phyloP scores from a whole-genome alignment of 2,113 vertebrate genomes.

The Myocastor coypus region DNA sequence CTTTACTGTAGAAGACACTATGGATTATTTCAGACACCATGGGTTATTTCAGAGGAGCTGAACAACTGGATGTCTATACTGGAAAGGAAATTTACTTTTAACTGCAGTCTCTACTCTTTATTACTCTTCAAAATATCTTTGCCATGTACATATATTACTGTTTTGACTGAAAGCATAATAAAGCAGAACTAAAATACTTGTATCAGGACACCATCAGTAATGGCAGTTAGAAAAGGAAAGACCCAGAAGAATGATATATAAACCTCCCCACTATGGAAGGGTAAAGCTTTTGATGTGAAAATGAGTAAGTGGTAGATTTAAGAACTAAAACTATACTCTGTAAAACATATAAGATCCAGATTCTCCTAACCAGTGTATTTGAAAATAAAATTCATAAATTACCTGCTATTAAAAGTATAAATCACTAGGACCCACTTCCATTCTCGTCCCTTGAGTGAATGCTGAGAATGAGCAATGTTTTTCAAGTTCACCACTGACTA shows the following conservation, averaged over 20 bases:
- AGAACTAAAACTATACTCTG: conserved; percentile 18
- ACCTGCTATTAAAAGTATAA: not conserved
- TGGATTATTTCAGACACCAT: not conserved
- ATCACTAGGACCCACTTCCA: not conserved
- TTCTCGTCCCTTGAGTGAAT: not conserved
- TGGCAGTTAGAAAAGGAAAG: not conserved
- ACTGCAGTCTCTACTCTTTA: not conserved
- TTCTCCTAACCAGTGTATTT: conserved; percentile 21
- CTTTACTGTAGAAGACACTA: not conserved
- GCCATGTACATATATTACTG: not conserved
- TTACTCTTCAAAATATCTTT: conserved; percentile 38
- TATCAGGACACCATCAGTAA: not conserved
- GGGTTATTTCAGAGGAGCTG: not conserved
- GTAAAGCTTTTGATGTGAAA: conserved; percentile 8
- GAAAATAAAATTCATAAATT: conserved; percentile 13
- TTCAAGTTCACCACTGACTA: not conserved
- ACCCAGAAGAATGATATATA: not conserved
- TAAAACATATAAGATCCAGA: conserved; percentile 26
- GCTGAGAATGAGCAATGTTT: not conserved
- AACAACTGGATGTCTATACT: not conserved
- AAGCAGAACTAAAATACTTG: conserved; percentile 28
- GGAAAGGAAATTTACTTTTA: conserved; percentile 17
- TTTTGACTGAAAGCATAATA: conserved; percentile 18
- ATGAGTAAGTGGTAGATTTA: conserved; percentile 29
- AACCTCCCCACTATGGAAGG: conserved; percentile 26